Evolutionary conservation across 1,140 invertebrate genomes (phyloP).

Genomic region (Yoshiicerus persimilis): DNA sequence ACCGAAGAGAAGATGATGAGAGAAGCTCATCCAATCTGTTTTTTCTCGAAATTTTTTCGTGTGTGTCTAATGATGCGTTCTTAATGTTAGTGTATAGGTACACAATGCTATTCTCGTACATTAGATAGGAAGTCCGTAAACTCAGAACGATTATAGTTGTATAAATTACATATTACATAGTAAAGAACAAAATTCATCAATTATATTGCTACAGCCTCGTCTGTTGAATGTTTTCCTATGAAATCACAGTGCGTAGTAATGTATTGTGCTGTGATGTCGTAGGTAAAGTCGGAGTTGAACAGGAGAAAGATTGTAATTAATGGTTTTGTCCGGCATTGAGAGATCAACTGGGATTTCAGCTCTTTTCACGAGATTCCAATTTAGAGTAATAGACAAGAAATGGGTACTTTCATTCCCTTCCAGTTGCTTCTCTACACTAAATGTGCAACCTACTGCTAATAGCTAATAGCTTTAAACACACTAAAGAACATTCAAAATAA

Average conservation of each 20-base stretch:
- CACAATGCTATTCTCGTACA: no score
- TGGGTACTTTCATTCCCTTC: background rate
- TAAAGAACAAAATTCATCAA: background rate
- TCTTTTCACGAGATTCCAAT: slow-evolving; percentile 6
- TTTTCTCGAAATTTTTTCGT: background rate
- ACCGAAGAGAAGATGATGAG: background rate
- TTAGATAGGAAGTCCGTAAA: background rate
- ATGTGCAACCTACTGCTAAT: background rate
- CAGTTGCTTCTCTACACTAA: background rate
- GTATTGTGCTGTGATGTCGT: background rate
- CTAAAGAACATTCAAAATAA: background rate
- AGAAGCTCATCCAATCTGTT: background rate
- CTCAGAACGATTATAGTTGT: no score
- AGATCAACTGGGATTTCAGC: slow-evolving; percentile 19
- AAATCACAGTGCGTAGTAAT: background rate
- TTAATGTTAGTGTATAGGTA: no score
- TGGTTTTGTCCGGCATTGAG: slow-evolving; percentile 18
- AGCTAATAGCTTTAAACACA: background rate
- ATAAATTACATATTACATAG: background rate
- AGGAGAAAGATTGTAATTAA: slow-evolving; percentile 11
- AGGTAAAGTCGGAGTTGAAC: background rate
- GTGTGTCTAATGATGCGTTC: background rate
- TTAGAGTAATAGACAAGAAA: slow-evolving; percentile 16
- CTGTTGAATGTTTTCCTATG: background rate
- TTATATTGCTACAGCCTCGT: background rate